Evolutionary conservation across 1,140 invertebrate species (phyloP).

Genomic region (Drosophila orosa): DNA sequence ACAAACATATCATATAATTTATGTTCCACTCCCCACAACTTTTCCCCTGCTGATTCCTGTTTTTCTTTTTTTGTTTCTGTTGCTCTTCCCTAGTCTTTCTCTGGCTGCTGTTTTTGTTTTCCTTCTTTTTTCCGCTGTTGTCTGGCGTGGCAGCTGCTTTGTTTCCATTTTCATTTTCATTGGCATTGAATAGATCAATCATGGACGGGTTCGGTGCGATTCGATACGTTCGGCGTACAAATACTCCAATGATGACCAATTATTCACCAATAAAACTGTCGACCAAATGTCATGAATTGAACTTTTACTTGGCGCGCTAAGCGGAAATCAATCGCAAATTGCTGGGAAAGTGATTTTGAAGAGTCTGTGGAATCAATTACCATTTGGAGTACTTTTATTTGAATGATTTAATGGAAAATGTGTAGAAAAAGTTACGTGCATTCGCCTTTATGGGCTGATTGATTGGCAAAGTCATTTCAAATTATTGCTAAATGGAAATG

Average conservation of each 20-base stretch:
- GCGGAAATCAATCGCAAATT: conserved; percentile 50
- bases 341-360: conserved; percentile 51
- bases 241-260: conserved; percentile 79
- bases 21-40: conserved; percentile 40
- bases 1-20: conserved; percentile 69
- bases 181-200: conserved; percentile 76
- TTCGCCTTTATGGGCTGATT: conserved; percentile 2
- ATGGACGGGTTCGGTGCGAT: conserved; percentile 50
- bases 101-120: conserved; percentile 15
- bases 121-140: conserved; percentile 6
- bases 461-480: conserved; percentile 24
- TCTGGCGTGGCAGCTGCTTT: conserved; percentile 66
- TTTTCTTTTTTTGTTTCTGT: conserved; percentile 35
- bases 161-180: conserved; percentile 74
- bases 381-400: conserved; percentile 18
- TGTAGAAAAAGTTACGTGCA: conserved; percentile 13
- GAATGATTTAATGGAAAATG: conserved; percentile 37
- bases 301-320: conserved; percentile 56
- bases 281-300: conserved; percentile 72
- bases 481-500: conserved; percentile 12
- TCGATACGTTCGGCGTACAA: conserved; percentile 61
- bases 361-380: conserved; percentile 41
- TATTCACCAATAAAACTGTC: conserved; percentile 81
- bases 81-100: conserved; percentile 24
- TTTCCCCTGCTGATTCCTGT: conserved; percentile 43